A percentile compares a stretch with the other conserved stretches of the same genome.
These are phyloP conservation scores for Batillaria attramentaria DNA, from an alignment of 1,140 invertebrate genomes.

Conservation along the genomic window DNA sequence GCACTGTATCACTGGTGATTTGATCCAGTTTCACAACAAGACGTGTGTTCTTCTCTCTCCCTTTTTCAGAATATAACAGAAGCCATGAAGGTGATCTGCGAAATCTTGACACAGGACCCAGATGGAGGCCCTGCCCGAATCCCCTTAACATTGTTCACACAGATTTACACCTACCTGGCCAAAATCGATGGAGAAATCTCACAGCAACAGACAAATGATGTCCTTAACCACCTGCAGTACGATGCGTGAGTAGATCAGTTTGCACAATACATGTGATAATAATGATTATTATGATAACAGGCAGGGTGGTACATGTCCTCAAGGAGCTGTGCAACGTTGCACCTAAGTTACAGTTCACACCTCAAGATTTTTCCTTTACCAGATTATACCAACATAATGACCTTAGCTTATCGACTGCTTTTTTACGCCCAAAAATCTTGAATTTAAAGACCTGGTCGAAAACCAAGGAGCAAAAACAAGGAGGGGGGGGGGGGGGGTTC, in stretches of 20 bases:
- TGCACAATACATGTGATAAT: neutral
- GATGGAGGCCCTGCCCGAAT: slow-evolving; percentile 85
- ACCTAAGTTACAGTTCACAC: no score
- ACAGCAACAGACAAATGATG: slow-evolving; percentile 67
- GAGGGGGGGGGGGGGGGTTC: no score
- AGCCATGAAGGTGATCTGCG: slow-evolving; percentile 86
- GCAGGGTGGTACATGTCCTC: no score
- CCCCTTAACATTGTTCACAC: slow-evolving; percentile 78
- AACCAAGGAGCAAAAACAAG: no score
- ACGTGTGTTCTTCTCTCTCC: neutral
- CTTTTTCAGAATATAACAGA: slow-evolving; percentile 79
- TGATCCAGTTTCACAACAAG: neutral
- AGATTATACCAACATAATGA: no score
- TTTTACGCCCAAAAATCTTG: no score
- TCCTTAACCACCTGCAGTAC: slow-evolving; percentile 66
- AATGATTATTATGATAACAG: no score
- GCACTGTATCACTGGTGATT: neutral
- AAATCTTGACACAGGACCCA: slow-evolving; percentile 85
- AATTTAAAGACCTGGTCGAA: no score
- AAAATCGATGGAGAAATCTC: slow-evolving; percentile 77
- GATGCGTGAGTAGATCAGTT: slow-evolving; percentile 68
- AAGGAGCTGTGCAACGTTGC: no score
- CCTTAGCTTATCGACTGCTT: no score
- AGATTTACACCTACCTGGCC: slow-evolving; percentile 81
- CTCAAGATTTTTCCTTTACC: no score